Evolutionary conservation across 2,797 vertebrate species (phyloP).

Genomic region (Salmo trutta): DNA sequence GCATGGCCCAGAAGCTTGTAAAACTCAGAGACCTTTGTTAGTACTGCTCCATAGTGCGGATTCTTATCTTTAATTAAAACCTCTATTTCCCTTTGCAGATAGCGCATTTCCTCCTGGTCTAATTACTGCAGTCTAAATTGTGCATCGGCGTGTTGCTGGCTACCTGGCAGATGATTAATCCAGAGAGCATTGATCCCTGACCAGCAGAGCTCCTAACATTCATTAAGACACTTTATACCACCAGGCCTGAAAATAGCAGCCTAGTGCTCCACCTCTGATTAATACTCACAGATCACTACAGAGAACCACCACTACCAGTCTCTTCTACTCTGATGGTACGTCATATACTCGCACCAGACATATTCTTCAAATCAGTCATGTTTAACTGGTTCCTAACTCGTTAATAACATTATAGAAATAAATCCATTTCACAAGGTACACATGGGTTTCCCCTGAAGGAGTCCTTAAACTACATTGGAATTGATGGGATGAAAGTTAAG

Average conservation of each 20-base stretch:
- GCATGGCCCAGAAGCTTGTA: slow-evolving; percentile 58
- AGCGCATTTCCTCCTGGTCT: slow-evolving; percentile 65
- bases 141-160: slow-evolving; percentile 50
- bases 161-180: slow-evolving; percentile 61
- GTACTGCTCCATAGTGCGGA: slow-evolving; percentile 44
- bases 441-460: neutral
- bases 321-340: no score
- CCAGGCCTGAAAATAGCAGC: slow-evolving; percentile 9
- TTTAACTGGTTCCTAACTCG: no score
- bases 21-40: slow-evolving; percentile 58
- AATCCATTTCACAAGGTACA: neutral
- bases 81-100: slow-evolving; percentile 67
- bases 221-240: slow-evolving; percentile 27
- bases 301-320: no score
- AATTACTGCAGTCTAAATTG: slow-evolving; percentile 59
- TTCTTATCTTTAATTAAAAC: slow-evolving; percentile 73
- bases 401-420: neutral
- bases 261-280: slow-evolving; percentile 26
- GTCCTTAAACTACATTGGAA: neutral
- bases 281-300: no score
- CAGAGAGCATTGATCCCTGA: slow-evolving; percentile 64
- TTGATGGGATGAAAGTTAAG: neutral
- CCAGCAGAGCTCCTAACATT: slow-evolving; percentile 38
- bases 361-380: no score
- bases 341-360: no score